phyloP scores from a whole-genome alignment of 1,140 invertebrate genomes.

The Bombus confusus region DNA sequence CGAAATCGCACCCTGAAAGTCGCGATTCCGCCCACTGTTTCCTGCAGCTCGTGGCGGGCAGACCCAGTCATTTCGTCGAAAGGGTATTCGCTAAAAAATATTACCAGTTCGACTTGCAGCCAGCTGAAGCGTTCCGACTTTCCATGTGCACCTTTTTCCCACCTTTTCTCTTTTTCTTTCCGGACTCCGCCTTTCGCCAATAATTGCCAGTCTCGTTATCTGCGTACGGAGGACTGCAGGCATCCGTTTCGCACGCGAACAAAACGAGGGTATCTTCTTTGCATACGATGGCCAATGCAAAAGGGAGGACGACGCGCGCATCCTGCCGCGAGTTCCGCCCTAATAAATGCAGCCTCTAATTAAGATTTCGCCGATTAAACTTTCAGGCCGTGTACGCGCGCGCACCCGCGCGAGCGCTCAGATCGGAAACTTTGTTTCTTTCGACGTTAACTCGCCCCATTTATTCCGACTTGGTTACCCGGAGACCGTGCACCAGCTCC shows the following conservation, averaged over 20 bases:
- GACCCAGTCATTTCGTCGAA: neutral
- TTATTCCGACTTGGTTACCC: constrained; percentile 16
- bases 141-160: no score
- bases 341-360: constrained; percentile 48
- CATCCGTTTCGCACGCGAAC: constrained; percentile 39
- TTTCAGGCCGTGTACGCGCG: neutral
- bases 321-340: constrained; percentile 40
- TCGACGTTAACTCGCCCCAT: constrained; percentile 41
- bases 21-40: neutral
- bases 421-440: constrained; percentile 43
- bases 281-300: neutral
- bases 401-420: neutral
- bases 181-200: constrained; percentile 23
- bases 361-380: constrained; percentile 54
- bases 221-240: neutral
- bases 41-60: neutral
- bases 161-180: neutral
- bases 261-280: constrained; percentile 38
- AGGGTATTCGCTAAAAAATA: constrained; percentile 3
- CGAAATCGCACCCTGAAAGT: neutral
- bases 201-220: constrained; percentile 51
- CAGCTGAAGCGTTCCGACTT: no score
- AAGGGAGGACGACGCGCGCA: neutral
- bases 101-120: neutral
- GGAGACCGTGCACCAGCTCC: no score